A percentile compares a stretch with the other conserved stretches of the same genome.
Conservation (phyloP, 2,797 vertebrate genomes). For the Lithobates sylvaticus region DNA sequence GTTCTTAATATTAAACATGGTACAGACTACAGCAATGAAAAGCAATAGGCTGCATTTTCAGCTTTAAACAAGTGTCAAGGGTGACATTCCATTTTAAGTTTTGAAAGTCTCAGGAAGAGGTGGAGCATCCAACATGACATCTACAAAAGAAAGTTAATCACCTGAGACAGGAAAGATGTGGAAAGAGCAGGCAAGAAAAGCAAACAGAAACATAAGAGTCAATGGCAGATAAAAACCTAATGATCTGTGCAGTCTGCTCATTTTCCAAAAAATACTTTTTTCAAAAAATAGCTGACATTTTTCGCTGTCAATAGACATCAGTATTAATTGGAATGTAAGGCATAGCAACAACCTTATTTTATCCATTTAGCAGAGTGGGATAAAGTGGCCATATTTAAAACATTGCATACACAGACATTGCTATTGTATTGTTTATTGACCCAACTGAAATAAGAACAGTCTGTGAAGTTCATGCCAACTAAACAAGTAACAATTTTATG, state of each 20-base stretch:
- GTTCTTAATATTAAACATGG: too few relatives aligned
- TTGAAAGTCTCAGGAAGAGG: not conserved
- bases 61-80: not conserved
- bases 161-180: not conserved
- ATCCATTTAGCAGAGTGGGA: not conserved
- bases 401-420: too few relatives aligned
- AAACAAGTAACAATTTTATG: too few relatives aligned
- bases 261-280: not conserved
- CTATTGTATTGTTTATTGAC: too few relatives aligned
- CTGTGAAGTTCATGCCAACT: too few relatives aligned
- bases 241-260: constrained; percentile 17
- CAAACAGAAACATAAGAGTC: not conserved
- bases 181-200: constrained; percentile 18
- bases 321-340: not conserved
- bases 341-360: not conserved
- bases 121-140: not conserved
- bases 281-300: not conserved
- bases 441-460: too few relatives aligned
- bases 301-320: not conserved
- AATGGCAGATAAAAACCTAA: not conserved
- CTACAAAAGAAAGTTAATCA: not conserved
- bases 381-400: not conserved
- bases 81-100: too few relatives aligned
- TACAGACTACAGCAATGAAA: too few relatives aligned
- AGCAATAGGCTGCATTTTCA: not conserved